phyloP scores from a whole-genome alignment of 2,797 vertebrate genomes.

The Smutsia temminckii region DNA sequence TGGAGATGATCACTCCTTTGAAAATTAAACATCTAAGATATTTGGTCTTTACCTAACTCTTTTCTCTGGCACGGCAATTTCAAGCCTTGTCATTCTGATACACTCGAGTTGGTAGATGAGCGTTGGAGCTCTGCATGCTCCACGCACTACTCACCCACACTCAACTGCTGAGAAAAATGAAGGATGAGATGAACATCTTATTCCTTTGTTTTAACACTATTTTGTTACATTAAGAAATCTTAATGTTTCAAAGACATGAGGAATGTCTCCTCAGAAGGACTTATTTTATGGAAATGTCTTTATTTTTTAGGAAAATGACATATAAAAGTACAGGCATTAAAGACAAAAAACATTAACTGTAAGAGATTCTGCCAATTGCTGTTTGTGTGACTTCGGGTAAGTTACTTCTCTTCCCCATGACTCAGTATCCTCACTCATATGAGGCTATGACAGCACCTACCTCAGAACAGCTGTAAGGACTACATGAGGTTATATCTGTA shows the following conservation, averaged over 20 bases:
- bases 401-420: background rate
- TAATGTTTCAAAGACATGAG: constrained; percentile 13
- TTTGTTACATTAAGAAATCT: constrained; percentile 16
- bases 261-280: constrained; percentile 21
- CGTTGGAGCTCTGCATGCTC: background rate
- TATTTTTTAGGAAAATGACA: constrained; percentile 34
- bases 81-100: background rate
- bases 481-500: background rate
- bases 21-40: constrained; percentile 41
- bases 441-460: background rate
- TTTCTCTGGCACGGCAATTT: background rate
- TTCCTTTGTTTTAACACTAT: background rate
- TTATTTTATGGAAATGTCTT: constrained; percentile 22
- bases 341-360: background rate
- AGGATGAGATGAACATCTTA: background rate
- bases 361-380: background rate
- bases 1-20: background rate
- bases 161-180: constrained; percentile 18
- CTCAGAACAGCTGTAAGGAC: background rate
- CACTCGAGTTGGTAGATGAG: background rate
- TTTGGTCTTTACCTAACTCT: background rate
- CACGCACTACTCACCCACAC: background rate
- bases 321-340: background rate
- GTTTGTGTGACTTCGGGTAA: constrained; percentile 15
- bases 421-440: background rate